Evolutionary conservation across 1,140 invertebrate species (phyloP).

Genomic region (Papilio helenus): DNA sequence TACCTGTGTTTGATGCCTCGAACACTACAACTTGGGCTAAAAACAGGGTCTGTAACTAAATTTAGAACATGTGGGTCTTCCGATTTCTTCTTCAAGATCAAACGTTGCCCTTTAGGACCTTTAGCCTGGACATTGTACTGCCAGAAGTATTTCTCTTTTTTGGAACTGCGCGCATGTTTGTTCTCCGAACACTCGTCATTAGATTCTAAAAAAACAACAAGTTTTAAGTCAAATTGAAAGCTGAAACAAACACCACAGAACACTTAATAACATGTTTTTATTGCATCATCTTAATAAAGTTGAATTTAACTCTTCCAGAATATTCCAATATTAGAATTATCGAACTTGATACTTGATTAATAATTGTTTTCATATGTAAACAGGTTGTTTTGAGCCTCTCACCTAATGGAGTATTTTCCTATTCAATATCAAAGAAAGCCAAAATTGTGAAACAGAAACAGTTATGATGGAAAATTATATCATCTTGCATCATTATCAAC

Average conservation of each 20-base stretch:
- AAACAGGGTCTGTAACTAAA: slow-evolving; percentile 95
- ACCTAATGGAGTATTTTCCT: too few relatives aligned
- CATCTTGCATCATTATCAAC: too few relatives aligned
- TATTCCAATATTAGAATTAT: background rate
- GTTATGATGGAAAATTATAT: too few relatives aligned
- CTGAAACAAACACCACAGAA: background rate
- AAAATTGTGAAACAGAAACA: too few relatives aligned
- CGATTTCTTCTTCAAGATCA: slow-evolving; percentile 91
- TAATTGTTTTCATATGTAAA: too few relatives aligned
- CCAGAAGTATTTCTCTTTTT: slow-evolving; percentile 97
- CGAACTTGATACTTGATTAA: too few relatives aligned
- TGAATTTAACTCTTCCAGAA: slow-evolving; percentile 7
- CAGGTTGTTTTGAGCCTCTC: too few relatives aligned
- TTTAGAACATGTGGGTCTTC: slow-evolving; percentile 97
- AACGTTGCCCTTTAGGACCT: slow-evolving; percentile 96
- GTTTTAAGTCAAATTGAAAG: slow-evolving; percentile 13
- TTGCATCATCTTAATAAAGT: slow-evolving; percentile 27
- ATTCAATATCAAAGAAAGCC: too few relatives aligned
- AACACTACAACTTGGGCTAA: slow-evolving; percentile 94
- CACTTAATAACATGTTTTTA: slow-evolving; percentile 7
- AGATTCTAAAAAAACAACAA: slow-evolving; percentile 83
- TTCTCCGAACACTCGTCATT: slow-evolving; percentile 86
- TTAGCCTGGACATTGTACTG: slow-evolving; percentile 99
- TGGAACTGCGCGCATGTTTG: slow-evolving; percentile 80
- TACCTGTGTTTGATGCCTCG: slow-evolving; percentile 95